Percentiles rank a stretch among this genome's conserved stretches.
Evolutionary conservation across 1,140 invertebrate species (phyloP).

Genomic region (Lutraria rhynchaena): DNA sequence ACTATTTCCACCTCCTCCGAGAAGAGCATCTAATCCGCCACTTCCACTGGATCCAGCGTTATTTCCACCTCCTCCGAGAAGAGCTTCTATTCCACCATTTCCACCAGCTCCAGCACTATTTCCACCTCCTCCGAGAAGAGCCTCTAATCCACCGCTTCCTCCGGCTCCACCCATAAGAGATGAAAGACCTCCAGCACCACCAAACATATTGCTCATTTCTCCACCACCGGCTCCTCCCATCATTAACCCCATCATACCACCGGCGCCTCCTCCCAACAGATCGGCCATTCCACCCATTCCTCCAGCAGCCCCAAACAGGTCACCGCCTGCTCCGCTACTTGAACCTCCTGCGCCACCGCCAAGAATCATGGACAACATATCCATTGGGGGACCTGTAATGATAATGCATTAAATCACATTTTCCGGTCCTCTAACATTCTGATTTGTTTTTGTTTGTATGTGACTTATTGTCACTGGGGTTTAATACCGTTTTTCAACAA

Average conservation of each 20-base stretch:
- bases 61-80: background rate
- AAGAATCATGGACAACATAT: background rate
- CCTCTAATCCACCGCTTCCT: background rate
- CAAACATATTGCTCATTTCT: background rate
- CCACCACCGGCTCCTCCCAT: background rate
- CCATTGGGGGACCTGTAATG: background rate
- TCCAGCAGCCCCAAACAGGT: background rate
- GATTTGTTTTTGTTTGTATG: too few species aligned
- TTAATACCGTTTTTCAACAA: too few species aligned
- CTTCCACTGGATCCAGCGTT: background rate
- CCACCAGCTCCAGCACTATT: background rate
- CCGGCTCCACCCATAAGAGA: background rate
- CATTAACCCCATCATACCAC: background rate
- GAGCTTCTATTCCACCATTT: background rate
- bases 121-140: background rate
- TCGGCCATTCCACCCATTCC: background rate
- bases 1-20: background rate
- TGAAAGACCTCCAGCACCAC: background rate
- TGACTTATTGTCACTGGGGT: too few species aligned
- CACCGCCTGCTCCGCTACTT: background rate
- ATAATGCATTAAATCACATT: background rate
- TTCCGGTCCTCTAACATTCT: too few species aligned
- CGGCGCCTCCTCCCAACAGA: constrained; percentile 1
- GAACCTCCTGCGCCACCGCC: background rate
- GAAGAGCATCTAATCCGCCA: background rate